These are phyloP conservation scores for Portevinia maculata DNA, from an alignment of 2,888 invertebrate species.

Conservation along the genomic window DNA sequence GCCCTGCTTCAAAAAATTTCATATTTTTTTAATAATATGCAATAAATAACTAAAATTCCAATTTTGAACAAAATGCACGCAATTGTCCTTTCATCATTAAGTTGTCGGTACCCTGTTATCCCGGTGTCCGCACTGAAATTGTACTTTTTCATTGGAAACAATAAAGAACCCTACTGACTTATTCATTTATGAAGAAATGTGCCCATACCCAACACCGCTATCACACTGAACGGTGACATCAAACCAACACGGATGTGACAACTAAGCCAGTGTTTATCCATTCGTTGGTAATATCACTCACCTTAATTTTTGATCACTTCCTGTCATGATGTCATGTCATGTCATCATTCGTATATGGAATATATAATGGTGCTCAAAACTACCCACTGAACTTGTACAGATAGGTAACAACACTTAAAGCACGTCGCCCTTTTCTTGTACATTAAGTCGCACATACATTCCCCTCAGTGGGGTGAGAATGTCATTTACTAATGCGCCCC, in stretches of 20 bases:
- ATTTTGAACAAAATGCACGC: too few species aligned
- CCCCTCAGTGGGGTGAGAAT: conserved; percentile 48
- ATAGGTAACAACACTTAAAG: conserved; percentile 55
- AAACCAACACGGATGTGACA: conserved; percentile 28
- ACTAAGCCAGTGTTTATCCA: conserved; percentile 52
- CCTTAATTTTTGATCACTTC: conserved; percentile 66
- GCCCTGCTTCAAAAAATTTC: too few species aligned
- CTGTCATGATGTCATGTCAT: conserved; percentile 60
- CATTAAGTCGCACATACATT: conserved; percentile 1
- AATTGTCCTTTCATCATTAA: too few species aligned
- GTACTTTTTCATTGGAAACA: conserved; percentile 4
- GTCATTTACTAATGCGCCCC: conserved; percentile 73
- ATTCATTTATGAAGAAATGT: conserved; percentile 31
- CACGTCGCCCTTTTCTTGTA: conserved; percentile 45
- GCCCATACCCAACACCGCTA: too few species aligned
- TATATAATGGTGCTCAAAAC: conserved; percentile 45
- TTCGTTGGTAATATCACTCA: conserved; percentile 49
- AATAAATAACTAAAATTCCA: too few species aligned
- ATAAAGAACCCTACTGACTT: conserved; percentile 7
- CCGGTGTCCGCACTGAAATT: too few species aligned
- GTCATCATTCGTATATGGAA: conserved; percentile 66
- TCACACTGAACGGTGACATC: conserved; percentile 32
- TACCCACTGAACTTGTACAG: conserved; percentile 30
- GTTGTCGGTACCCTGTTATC: too few species aligned
- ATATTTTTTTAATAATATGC: too few species aligned